Evolutionary conservation across 2,888 invertebrate species (phyloP), one percentile per base, ranked within the genome.

Genomic region (Tachina grossa): DNA sequence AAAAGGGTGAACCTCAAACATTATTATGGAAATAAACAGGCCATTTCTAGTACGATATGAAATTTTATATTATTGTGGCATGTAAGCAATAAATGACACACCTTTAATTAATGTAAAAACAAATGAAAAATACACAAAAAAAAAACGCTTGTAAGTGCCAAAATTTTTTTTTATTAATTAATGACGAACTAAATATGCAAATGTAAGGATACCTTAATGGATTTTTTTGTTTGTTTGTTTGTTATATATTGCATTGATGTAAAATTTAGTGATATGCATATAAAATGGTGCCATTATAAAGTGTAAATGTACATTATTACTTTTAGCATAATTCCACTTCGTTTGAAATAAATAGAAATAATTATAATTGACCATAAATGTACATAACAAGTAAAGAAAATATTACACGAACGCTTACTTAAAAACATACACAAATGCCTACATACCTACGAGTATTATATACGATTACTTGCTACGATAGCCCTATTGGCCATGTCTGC

Each of bases 201-300:
- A 31, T 31, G 6, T 6, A 31, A 31, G 31, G 5, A 31, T 31
- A 31, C 31, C 6, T 31, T 31, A 31, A 31, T 31, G 45, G 9
- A n/a, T n/a, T 13, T 10, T 63, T 13, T 10, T 63, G 4, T 63
- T 16, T 16, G 2, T 16, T 8, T 49, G 45, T 66, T 8, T 51
- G 13, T 31, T 59, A 16, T 13, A 72, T 61, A 9, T 13, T 41
- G 45, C 49, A 59, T 4, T 6, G 9, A 74, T 22, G 14, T 51
- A 16, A 49, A 45, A 13, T 65, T 65, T 31, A 47, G 0, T 6
- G 5, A 16, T 39, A 63, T 45, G 61, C n/a, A 49, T 39, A 4
- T 31, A 31, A 69, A 78, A 78, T 68, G 51, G 51, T 41, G 19
- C 22, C 43, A 61, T 39, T 57, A 68, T 59, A 78, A 59, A 61